Evolutionary conservation across 1,140 invertebrate genomes (phyloP), one percentile per base, ranked within the genome.

Genomic region (Sarcophaga bullata): DNA sequence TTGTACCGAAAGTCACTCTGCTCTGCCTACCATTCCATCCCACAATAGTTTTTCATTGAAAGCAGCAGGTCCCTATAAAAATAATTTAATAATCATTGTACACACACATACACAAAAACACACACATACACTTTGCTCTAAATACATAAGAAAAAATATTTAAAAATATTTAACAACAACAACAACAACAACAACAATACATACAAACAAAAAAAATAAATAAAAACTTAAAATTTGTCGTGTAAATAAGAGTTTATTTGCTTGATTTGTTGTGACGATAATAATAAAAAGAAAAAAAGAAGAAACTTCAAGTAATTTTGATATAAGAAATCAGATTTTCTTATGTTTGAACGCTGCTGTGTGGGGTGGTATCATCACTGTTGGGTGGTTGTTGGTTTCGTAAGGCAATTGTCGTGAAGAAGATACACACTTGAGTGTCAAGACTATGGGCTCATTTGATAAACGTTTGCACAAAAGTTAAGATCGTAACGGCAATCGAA

Each of bases 191-290:
- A 46, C 73, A 73, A 73, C 73, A 2, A 37, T 37, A 2, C 25
- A 1, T 37, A n/a, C n/a, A n/a, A n/a, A n/a, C n/a, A 37, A 37
- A 37, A 37, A 37, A 76, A 76, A 76, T 9, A 78, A 78, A 78
- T 50, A 78, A 68, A 37, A 68, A 50, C 47, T 78, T 78, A 19
- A 78, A 78, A 78, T 78, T 52, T 52, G n/a, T 78, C 49, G 47
- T 52, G 75, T 48, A 78, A 78, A 78, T 78, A 78, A 25, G 9
- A 50, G 46, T 78, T 78, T 50, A 78, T 78, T 78, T 78, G 48
- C 25, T 78, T 78, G 75, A 78, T 78, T 78, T 78, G 75, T 49
- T 76, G 13, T 49, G 73, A 76, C 75, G 25, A 4, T 78, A 48
- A 78, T 52, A 76, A 68, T 68, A 19, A 68, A 7, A 9, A 37